A percentile compares a stretch with the other conserved stretches of the same genome.
phyloP scores from a whole-genome alignment of 2,797 vertebrate species.

The Enteromius mattozi region DNA sequence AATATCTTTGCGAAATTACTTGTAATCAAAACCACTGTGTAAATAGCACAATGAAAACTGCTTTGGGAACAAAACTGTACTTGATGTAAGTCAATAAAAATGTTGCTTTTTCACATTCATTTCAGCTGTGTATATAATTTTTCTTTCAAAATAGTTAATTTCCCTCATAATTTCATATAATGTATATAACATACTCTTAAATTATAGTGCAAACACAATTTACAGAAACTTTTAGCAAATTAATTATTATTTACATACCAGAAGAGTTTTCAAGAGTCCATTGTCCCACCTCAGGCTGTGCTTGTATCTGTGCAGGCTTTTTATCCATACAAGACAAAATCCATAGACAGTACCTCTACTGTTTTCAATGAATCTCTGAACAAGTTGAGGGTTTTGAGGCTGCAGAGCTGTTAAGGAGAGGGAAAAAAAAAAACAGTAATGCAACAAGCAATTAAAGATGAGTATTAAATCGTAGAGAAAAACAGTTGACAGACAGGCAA shows the following conservation, averaged over 20 bases:
- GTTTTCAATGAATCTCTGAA: not conserved
- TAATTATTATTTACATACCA: not conserved
- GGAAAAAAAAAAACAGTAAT: not conserved
- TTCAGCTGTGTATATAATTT: conserved; percentile 56
- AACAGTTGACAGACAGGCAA: conserved; percentile 13
- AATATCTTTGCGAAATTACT: conserved; percentile 50
- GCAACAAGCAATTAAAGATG: conserved; percentile 20
- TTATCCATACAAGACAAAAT: not conserved
- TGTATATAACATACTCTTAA: not conserved
- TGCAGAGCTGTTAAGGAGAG: not conserved
- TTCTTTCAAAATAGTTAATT: conserved; percentile 67
- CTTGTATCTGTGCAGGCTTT: not conserved
- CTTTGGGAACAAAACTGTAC: not conserved
- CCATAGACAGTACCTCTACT: not conserved
- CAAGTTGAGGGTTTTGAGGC: not conserved
- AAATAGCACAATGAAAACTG: not conserved
- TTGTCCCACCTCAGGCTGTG: not conserved
- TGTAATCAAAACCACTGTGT: conserved; percentile 24
- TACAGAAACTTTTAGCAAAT: not conserved
- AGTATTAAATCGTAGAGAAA: not conserved
- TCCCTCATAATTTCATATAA: not conserved
- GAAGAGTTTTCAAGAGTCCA: not conserved
- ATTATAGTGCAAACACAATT: not conserved
- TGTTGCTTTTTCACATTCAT: conserved; percentile 48
- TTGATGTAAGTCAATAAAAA: conserved; percentile 44